Conservation (phyloP, 2,888 invertebrate species). For the Tenodera sinensis region DNA sequence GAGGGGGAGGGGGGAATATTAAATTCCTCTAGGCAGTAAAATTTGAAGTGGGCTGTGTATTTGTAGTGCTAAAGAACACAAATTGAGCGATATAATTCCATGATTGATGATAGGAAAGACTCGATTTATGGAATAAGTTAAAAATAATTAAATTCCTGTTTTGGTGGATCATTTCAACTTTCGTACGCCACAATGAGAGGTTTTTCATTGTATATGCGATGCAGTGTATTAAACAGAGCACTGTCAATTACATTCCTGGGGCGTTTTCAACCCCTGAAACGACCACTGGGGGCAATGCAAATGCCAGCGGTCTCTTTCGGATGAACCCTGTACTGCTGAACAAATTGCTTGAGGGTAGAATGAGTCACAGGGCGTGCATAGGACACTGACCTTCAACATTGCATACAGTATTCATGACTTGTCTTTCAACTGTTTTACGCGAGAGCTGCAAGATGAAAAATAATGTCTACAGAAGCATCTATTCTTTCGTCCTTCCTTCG, state of each 20-base stretch:
- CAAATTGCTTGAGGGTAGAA: slow-evolving; percentile 6
- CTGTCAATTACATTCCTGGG: slow-evolving; percentile 5
- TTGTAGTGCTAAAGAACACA: too few species aligned
- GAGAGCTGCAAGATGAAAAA: too few species aligned
- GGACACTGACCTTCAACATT: not conserved
- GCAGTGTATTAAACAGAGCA: not conserved
- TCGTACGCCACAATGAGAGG: not conserved
- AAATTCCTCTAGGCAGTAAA: too few species aligned
- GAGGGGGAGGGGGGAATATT: too few species aligned
- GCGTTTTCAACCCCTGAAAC: slow-evolving; percentile 1
- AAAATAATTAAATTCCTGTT: not conserved
- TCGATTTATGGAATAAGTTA: not conserved
- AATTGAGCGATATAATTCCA: too few species aligned
- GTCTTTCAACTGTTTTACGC: not conserved
- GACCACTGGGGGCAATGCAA: not conserved
- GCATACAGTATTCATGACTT: not conserved
- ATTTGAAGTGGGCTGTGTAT: too few species aligned
- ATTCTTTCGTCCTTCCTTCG: too few species aligned
- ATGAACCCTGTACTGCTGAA: slow-evolving; percentile 5
- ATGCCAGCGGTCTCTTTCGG: slow-evolving; percentile 4
- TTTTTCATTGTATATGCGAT: not conserved
- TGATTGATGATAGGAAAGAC: too few species aligned
- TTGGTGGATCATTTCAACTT: not conserved
- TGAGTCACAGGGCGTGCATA: not conserved
- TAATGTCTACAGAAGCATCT: too few species aligned